Evolutionary conservation across 2,888 invertebrate genomes (phyloP).

Genomic region (Willowsia nigromaculata): DNA sequence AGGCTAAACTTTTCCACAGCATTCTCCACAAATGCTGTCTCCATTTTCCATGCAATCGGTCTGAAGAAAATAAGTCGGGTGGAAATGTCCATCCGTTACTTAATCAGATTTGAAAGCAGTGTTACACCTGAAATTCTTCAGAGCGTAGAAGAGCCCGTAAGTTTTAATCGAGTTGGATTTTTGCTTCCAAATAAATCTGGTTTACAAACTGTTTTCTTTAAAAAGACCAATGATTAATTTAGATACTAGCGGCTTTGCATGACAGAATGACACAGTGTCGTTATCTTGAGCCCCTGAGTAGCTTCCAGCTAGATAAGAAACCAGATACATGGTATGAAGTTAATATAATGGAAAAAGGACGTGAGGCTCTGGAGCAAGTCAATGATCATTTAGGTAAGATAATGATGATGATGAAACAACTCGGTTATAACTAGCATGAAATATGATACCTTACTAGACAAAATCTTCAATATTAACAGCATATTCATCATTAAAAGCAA

Average conservation of each 20-base stretch:
- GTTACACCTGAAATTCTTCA: conserved; percentile 71
- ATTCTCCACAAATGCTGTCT: conserved; percentile 96
- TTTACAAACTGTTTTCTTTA: no score
- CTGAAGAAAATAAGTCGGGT: conserved; percentile 88
- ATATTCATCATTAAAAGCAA: not conserved
- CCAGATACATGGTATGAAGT: conserved; percentile 90
- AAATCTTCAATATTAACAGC: no score
- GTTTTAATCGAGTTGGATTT: no score
- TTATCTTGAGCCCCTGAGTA: conserved; percentile 85
- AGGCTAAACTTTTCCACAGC: conserved; percentile 97
- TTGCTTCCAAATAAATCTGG: no score
- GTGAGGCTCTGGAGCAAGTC: conserved; percentile 89
- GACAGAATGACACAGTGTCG: conserved; percentile 97
- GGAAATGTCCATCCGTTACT: conserved; percentile 90
- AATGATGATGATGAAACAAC: not conserved
- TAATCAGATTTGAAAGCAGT: conserved; percentile 81
- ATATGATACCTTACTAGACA: not conserved
- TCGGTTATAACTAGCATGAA: not conserved
- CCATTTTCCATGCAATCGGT: conserved; percentile 93
- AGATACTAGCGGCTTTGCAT: conserved; percentile 85
- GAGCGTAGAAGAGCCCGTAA: conserved; percentile 78
- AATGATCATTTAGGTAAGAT: conserved; percentile 86
- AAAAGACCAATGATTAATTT: no score
- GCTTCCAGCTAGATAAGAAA: conserved; percentile 82
- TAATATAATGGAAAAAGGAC: conserved; percentile 89